These are phyloP conservation scores for Archaeoteleia sp. DNA, from an alignment of 2,888 invertebrate genomes.

Conservation along the genomic window DNA sequence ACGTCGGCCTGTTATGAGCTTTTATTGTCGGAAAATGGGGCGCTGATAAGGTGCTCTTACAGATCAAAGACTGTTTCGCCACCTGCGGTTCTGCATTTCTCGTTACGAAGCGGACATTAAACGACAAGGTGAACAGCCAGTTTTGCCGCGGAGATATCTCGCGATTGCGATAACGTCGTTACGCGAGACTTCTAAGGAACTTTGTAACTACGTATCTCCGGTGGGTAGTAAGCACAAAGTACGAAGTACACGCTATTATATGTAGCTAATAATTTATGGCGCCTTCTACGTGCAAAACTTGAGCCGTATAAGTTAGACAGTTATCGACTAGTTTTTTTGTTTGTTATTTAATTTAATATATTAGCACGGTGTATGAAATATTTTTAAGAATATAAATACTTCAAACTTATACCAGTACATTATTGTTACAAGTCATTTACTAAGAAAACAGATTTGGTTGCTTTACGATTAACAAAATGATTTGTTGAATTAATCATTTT, in stretches of 20 bases:
- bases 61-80: slow-evolving; percentile 24
- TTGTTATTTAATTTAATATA: too few relatives aligned
- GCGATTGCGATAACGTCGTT: slow-evolving; percentile 31
- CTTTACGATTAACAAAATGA: too few relatives aligned
- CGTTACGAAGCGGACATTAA: slow-evolving; percentile 27
- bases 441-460: too few relatives aligned
- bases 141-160: slow-evolving; percentile 29
- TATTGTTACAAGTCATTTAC: too few relatives aligned
- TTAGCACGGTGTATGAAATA: too few relatives aligned
- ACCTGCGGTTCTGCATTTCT: slow-evolving; percentile 25
- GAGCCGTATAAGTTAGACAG: slow-evolving; percentile 5
- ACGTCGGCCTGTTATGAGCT: too few relatives aligned
- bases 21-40: too few relatives aligned
- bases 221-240: slow-evolving; percentile 23
- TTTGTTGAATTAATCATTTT: too few relatives aligned
- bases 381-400: too few relatives aligned
- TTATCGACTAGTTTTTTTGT: too few relatives aligned
- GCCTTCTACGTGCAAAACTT: slow-evolving; percentile 1
- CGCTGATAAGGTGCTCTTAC: too few relatives aligned
- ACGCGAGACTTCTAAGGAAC: slow-evolving; percentile 12
- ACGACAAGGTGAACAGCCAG: slow-evolving; percentile 21
- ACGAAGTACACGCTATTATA: slow-evolving; percentile 38
- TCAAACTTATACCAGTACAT: too few relatives aligned
- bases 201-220: slow-evolving; percentile 36
- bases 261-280: slow-evolving; percentile 35